Evolutionary conservation across 2,888 invertebrate species (phyloP).

Genomic region (Pandemis corylana): DNA sequence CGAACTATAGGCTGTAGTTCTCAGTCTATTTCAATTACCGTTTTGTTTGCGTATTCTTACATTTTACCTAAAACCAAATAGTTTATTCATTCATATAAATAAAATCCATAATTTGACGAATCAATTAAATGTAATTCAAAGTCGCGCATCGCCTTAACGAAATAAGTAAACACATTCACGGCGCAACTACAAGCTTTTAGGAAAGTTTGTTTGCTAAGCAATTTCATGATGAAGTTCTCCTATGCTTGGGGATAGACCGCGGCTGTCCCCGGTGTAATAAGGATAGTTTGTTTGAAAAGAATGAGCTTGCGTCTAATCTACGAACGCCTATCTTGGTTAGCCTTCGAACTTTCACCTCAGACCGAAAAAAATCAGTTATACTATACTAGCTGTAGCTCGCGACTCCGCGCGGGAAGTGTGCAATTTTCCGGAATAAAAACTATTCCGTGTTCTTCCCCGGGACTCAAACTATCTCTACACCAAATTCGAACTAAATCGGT

Average conservation of each 20-base stretch:
- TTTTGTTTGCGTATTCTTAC: no score
- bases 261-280: slow-evolving; percentile 14
- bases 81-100: no score
- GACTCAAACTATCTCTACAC: no score
- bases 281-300: slow-evolving; percentile 15
- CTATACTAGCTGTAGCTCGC: no score
- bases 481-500: no score
- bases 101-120: no score
- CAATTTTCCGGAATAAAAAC: no score
- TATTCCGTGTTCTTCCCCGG: no score
- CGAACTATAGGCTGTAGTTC: no score
- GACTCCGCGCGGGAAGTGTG: no score
- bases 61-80: no score
- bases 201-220: slow-evolving; percentile 16
- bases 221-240: slow-evolving; percentile 13
- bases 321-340: neutral
- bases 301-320: neutral
- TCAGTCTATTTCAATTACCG: no score
- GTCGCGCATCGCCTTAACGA: neutral
- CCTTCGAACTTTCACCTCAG: neutral
- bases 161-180: slow-evolving; percentile 7
- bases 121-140: neutral
- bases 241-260: slow-evolving; percentile 2
- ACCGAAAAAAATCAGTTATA: neutral
- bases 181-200: neutral